A percentile compares a stretch with the other conserved stretches of the same genome.
These are phyloP conservation scores for Gymnothorax reevesii DNA, from an alignment of 2,797 vertebrate genomes.

Conservation along the genomic window DNA sequence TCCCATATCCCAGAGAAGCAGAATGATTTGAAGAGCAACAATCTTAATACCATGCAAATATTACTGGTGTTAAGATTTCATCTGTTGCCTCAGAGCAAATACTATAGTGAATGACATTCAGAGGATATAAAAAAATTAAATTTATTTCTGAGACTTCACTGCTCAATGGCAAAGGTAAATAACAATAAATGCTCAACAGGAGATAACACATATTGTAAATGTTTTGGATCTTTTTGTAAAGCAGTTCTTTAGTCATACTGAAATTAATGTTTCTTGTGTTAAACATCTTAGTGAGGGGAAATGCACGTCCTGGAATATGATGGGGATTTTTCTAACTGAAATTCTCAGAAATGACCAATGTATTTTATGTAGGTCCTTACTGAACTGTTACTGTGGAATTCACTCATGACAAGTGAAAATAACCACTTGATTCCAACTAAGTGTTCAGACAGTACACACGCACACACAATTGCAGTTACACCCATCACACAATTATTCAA, in stretches of 20 bases:
- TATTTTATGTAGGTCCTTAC: background rate
- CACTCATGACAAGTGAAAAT: background rate
- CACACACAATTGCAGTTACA: background rate
- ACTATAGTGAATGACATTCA: background rate
- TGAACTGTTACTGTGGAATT: slow-evolving; percentile 17
- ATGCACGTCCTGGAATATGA: background rate
- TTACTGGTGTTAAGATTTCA: background rate
- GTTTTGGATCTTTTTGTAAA: background rate
- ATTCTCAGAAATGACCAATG: background rate
- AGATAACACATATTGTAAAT: background rate
- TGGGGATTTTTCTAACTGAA: background rate
- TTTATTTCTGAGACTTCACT: background rate
- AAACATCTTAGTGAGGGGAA: background rate
- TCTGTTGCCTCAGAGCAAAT: background rate
- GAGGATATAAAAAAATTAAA: background rate
- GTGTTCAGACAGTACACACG: background rate
- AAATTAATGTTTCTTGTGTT: background rate
- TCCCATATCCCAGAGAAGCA: background rate
- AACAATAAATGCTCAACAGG: background rate
- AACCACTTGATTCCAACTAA: slow-evolving; percentile 5
- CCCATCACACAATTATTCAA: background rate
- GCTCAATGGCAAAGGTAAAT: background rate
- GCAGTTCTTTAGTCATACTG: background rate
- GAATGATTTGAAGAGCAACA: background rate
- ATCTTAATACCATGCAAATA: background rate